These are phyloP conservation scores for Antrozous pallidus DNA, from an alignment of 2,797 vertebrate species.

Conservation along the genomic window DNA sequence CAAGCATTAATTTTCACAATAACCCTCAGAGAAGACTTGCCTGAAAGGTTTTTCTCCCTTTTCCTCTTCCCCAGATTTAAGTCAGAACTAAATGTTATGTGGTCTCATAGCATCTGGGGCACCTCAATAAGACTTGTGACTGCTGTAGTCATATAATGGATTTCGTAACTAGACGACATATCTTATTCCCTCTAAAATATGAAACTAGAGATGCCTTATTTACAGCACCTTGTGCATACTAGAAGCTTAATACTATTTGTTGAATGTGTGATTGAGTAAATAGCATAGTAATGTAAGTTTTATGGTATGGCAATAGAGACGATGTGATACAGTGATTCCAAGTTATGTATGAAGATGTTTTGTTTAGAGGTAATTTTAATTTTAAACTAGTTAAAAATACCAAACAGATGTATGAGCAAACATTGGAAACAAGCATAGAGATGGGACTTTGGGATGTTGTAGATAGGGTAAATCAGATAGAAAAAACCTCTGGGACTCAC, in stretches of 20 bases:
- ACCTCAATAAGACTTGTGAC: background rate
- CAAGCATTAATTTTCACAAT: background rate
- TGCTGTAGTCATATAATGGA: background rate
- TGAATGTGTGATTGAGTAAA: background rate
- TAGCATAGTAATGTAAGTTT: background rate
- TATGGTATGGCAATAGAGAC: background rate
- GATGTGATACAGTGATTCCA: background rate
- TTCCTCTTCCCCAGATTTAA: background rate
- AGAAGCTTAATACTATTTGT: background rate
- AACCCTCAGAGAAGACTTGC: background rate
- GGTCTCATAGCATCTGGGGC: background rate
- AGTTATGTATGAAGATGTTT: background rate
- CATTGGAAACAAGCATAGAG: background rate
- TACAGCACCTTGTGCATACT: background rate
- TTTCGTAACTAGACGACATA: background rate
- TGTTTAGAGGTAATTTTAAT: background rate
- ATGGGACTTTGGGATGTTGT: background rate
- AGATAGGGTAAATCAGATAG: background rate
- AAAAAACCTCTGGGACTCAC: background rate
- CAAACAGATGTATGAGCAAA: background rate
- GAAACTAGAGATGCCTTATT: background rate
- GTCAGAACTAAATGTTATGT: background rate
- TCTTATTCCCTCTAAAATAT: background rate
- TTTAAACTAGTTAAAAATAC: constrained; percentile 19
- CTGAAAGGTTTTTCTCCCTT: background rate